Percentiles rank a stretch among this genome's conserved stretches.
Conservation (phyloP, 2,113 vertebrate species). For the Anarrhichthys ocellatus region DNA sequence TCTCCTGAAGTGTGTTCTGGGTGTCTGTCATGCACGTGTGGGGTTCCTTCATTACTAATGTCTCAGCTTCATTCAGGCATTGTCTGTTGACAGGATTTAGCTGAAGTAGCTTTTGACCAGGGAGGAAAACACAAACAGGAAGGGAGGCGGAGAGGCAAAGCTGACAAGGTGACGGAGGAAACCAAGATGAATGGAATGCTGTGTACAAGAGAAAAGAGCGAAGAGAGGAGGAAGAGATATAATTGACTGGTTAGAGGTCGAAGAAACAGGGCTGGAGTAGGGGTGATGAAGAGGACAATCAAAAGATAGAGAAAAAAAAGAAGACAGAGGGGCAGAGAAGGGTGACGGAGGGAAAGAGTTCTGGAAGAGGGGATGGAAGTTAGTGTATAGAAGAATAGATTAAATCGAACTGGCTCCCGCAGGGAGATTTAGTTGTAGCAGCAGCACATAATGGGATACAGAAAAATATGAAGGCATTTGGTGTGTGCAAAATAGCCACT, state of each 20-base stretch:
- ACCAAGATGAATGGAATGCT: background rate
- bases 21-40: conserved; percentile 11
- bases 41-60: conserved; percentile 29
- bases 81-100: conserved; percentile 34
- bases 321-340: conserved; percentile 1
- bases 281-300: conserved; percentile 34
- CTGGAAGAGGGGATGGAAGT: conserved; percentile 7
- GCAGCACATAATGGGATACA: conserved; percentile 16
- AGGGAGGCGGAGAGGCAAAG: background rate
- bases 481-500: background rate
- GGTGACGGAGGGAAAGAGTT: background rate
- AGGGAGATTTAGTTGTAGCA: conserved; percentile 1
- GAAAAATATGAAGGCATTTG: conserved; percentile 9
- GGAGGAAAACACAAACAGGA: conserved; percentile 1
- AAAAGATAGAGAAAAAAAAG: conserved; percentile 16
- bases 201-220: background rate
- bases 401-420: conserved; percentile 22
- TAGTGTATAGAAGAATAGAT: conserved; percentile 15
- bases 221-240: conserved; percentile 3
- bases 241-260: conserved; percentile 28
- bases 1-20: background rate
- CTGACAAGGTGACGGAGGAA: conserved; percentile 3
- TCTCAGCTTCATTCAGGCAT: conserved; percentile 19
- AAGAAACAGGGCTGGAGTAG: background rate
- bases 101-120: conserved; percentile 15